phyloP scores from a whole-genome alignment of 2,797 vertebrate genomes.

The Myotis vivesi region DNA sequence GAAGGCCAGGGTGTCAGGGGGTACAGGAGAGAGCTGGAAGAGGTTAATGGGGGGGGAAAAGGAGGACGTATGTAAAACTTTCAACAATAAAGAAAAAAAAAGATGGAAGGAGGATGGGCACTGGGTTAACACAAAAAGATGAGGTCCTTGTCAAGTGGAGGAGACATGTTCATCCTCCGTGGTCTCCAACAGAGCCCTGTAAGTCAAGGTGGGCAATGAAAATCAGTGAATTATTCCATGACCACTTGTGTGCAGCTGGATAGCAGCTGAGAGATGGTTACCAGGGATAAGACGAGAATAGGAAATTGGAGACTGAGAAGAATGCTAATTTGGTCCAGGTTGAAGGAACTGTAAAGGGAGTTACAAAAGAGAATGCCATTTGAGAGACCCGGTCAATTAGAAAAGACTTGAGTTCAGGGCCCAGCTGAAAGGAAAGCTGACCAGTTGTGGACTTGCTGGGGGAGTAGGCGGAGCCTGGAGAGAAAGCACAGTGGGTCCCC shows the following conservation, averaged over 20 bases:
- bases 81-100: too few relatives aligned
- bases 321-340: constrained; percentile 23
- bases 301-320: not conserved
- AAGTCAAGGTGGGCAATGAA: not conserved
- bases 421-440: not conserved
- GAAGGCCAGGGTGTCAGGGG: too few relatives aligned
- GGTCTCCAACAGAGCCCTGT: not conserved
- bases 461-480: not conserved
- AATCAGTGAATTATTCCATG: not conserved
- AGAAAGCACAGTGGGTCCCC: not conserved
- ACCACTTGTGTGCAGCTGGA: not conserved
- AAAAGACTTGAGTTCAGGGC: not conserved
- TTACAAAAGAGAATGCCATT: not conserved
- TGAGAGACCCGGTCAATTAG: not conserved
- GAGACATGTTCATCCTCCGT: not conserved
- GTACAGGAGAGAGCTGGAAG: too few relatives aligned
- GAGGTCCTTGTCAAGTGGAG: not conserved
- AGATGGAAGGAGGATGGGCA: too few relatives aligned
- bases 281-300: not conserved
- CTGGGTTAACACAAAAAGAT: not conserved
- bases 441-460: not conserved
- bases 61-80: too few relatives aligned
- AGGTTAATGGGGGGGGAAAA: too few relatives aligned
- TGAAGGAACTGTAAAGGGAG: not conserved
- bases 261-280: not conserved